Evolutionary conservation across 2,797 vertebrate species (phyloP).

Genomic region (Sebastes hubbsi): DNA sequence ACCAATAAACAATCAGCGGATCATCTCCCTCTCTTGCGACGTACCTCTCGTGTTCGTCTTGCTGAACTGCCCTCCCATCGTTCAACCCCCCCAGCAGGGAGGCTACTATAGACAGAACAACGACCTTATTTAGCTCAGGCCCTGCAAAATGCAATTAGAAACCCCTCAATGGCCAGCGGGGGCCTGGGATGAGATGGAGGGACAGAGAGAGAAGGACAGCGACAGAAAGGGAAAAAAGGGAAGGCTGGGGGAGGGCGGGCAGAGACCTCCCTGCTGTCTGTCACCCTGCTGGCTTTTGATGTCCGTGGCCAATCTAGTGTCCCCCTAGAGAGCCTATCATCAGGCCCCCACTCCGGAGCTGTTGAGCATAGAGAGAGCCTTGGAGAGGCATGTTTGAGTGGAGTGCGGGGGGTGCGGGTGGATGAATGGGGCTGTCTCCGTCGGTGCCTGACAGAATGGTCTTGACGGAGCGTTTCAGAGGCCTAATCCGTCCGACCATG

Average conservation of each 20-base stretch:
- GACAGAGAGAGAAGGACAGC: constrained; percentile 14
- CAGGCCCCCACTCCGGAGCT: constrained; percentile 78
- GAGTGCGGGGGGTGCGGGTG: constrained; percentile 27
- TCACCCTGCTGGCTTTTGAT: constrained; percentile 87
- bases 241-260: constrained; percentile 52
- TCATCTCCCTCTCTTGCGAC: not conserved
- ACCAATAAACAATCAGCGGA: constrained; percentile 11
- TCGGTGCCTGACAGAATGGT: constrained; percentile 82
- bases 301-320: constrained; percentile 83
- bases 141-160: constrained; percentile 87
- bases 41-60: constrained; percentile 6
- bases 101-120: constrained; percentile 79
- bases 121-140: constrained; percentile 81
- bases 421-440: constrained; percentile 75
- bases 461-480: constrained; percentile 85
- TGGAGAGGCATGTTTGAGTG: constrained; percentile 68
- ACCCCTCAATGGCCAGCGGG: constrained; percentile 77
- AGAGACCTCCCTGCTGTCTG: constrained; percentile 82
- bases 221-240: constrained; percentile 25
- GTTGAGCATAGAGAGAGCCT: constrained; percentile 71
- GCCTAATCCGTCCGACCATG: constrained; percentile 79
- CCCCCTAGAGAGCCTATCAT: constrained; percentile 85
- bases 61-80: constrained; percentile 31
- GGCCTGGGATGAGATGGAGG: constrained; percentile 48
- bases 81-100: constrained; percentile 50